These are phyloP conservation scores for Malacosoma neustria DNA, from an alignment of 2,888 invertebrate species.

Conservation along the genomic window DNA sequence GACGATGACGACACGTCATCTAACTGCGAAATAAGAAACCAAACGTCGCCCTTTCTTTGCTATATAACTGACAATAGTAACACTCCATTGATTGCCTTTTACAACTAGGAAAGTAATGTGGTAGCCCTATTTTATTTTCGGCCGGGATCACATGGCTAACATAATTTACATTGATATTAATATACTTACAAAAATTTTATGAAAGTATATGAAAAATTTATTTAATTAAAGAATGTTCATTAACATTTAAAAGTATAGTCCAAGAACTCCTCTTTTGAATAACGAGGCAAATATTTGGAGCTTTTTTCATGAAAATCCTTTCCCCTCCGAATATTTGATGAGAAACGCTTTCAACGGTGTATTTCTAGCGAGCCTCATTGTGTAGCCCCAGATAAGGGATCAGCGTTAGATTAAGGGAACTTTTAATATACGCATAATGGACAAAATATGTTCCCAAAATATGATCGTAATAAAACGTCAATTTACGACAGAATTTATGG, in stretches of 20 bases:
- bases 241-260: constrained; percentile 4
- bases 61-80: too few relatives aligned
- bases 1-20: too few relatives aligned
- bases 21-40: too few relatives aligned
- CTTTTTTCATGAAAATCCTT: constrained; percentile 20
- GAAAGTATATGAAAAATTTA: background rate
- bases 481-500: background rate
- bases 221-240: constrained; percentile 2
- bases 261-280: constrained; percentile 10
- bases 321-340: constrained; percentile 39
- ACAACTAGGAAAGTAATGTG: too few relatives aligned
- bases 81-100: too few relatives aligned
- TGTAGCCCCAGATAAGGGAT: constrained; percentile 4
- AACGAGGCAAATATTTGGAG: constrained; percentile 19
- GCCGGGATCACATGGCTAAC: too few relatives aligned
- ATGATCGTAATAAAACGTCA: background rate
- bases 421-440: background rate
- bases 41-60: too few relatives aligned
- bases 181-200: too few relatives aligned
- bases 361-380: constrained; percentile 11
- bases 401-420: background rate
- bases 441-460: background rate
- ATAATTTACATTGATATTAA: too few relatives aligned
- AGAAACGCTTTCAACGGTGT: constrained; percentile 24
- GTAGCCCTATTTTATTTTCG: too few relatives aligned